These are phyloP conservation scores for Zapus hudsonius DNA, from an alignment of 2,113 vertebrate genomes.

Conservation along the genomic window DNA sequence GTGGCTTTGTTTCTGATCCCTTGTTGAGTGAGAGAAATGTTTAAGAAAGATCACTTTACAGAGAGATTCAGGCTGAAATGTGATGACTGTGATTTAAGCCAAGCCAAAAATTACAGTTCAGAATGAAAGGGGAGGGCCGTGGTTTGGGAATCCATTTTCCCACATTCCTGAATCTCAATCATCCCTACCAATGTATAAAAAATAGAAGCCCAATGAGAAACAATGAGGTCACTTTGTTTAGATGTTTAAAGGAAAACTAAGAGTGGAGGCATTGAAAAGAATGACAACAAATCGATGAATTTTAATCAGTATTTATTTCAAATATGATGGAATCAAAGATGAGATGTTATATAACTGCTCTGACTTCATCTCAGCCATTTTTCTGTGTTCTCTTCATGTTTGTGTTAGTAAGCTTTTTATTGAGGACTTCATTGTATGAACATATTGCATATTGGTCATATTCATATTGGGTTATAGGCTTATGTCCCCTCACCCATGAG, in stretches of 20 bases:
- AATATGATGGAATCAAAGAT: constrained; percentile 67
- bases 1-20: constrained; percentile 89
- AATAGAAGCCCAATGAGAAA: constrained; percentile 87
- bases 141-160: constrained; percentile 89
- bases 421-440: no score
- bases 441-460: no score
- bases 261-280: constrained; percentile 56
- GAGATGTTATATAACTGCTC: constrained; percentile 54
- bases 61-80: constrained; percentile 89
- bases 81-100: constrained; percentile 88
- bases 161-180: constrained; percentile 90
- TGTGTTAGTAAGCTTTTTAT: constrained; percentile 67
- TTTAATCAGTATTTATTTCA: constrained; percentile 71
- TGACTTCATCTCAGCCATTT: constrained; percentile 68
- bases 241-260: constrained; percentile 74
- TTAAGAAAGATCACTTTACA: constrained; percentile 90
- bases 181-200: constrained; percentile 86
- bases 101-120: constrained; percentile 91
- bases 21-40: constrained; percentile 91
- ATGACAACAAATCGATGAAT: constrained; percentile 77
- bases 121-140: constrained; percentile 88
- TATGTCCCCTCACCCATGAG: no score
- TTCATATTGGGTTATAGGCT: no score
- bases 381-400: constrained; percentile 73
- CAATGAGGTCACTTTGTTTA: constrained; percentile 90